These are phyloP conservation scores for Acanthisitta chloris DNA, from an alignment of 2,113 vertebrate genomes.

Conservation along the genomic window DNA sequence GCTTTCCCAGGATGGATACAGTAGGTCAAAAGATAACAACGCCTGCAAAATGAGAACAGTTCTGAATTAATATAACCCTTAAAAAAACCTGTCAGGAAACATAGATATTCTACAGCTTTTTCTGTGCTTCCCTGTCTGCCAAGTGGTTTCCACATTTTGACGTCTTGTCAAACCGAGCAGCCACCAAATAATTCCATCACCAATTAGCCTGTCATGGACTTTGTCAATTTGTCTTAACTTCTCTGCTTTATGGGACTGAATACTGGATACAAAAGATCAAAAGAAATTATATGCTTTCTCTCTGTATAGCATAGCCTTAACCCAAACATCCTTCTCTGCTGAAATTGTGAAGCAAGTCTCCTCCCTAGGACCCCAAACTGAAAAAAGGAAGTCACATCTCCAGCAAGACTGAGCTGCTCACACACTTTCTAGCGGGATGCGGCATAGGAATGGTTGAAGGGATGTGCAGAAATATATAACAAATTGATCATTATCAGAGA, in stretches of 20 bases:
- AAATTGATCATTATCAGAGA: background rate
- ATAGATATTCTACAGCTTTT: background rate
- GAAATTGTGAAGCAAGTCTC: background rate
- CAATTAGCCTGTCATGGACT: constrained; percentile 1
- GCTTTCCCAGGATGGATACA: background rate
- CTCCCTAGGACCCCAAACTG: background rate
- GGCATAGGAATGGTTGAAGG: background rate
- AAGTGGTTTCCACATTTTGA: background rate
- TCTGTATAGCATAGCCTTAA: background rate
- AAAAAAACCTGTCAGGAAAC: background rate
- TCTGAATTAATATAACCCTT: background rate
- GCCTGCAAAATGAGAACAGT: background rate
- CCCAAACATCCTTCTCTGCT: background rate
- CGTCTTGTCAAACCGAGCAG: background rate
- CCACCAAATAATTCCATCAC: background rate
- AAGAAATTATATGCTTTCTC: background rate
- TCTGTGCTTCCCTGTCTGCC: background rate
- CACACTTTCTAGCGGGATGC: background rate
- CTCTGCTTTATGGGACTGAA: background rate
- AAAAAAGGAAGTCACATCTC: background rate
- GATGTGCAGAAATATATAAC: background rate
- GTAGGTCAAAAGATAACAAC: background rate
- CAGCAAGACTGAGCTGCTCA: background rate
- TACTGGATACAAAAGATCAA: background rate
- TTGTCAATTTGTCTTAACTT: constrained; percentile 22